Percentiles rank a stretch among this genome's conserved stretches.
These are phyloP conservation scores for Operophtera brumata DNA, from an alignment of 2,888 invertebrate species.

Conservation along the genomic window DNA sequence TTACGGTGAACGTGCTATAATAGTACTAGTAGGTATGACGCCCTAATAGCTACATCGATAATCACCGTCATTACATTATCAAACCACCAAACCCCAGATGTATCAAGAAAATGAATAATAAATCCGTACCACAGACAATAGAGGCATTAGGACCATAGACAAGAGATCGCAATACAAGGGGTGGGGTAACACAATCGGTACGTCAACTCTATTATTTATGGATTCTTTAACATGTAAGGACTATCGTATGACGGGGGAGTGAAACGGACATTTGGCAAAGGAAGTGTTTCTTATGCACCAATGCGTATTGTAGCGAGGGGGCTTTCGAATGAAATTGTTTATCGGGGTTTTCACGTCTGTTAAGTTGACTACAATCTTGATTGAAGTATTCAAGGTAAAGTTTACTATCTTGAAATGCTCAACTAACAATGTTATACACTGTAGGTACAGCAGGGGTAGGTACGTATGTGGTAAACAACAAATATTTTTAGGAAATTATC, in stretches of 20 bases:
- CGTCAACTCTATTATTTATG: slow-evolving; percentile 81
- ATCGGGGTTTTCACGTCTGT: slow-evolving; percentile 11
- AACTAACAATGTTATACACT: no score
- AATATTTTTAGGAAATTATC: no score
- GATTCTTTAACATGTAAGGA: slow-evolving; percentile 81
- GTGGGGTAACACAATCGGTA: slow-evolving; percentile 71
- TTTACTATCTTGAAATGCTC: not conserved
- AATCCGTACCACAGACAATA: slow-evolving; percentile 76
- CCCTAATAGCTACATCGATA: slow-evolving; percentile 29
- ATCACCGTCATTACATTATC: slow-evolving; percentile 49
- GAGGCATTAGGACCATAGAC: slow-evolving; percentile 75
- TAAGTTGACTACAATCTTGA: slow-evolving; percentile 6
- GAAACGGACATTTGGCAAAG: slow-evolving; percentile 73
- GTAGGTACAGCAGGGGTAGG: no score
- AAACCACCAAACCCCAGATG: slow-evolving; percentile 68
- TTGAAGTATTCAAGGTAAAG: not conserved
- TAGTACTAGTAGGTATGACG: no score
- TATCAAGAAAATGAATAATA: slow-evolving; percentile 77
- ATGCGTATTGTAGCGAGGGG: slow-evolving; percentile 50
- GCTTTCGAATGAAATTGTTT: slow-evolving; percentile 45
- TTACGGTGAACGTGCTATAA: no score
- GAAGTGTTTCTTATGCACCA: slow-evolving; percentile 72
- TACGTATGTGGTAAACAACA: no score
- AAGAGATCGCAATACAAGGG: slow-evolving; percentile 56
- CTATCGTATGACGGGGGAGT: slow-evolving; percentile 49